These are phyloP conservation scores for Eubasilissa splendida DNA, from an alignment of 2,888 invertebrate species.

Conservation along the genomic window DNA sequence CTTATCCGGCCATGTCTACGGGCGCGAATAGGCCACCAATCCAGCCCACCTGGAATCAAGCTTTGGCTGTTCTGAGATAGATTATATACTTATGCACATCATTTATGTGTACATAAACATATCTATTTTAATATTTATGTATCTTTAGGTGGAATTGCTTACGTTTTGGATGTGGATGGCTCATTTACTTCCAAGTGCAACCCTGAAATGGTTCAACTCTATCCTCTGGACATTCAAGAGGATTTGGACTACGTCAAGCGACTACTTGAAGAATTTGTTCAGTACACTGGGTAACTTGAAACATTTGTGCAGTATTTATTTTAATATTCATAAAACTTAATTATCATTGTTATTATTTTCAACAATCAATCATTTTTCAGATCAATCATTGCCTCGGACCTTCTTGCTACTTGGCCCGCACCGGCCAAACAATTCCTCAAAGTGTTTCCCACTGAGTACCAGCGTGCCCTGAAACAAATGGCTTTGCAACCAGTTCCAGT, in stretches of 20 bases:
- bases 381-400: constrained; percentile 85
- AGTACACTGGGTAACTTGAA: constrained; percentile 81
- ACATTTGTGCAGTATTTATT: background rate
- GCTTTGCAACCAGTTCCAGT: constrained; percentile 68
- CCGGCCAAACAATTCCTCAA: constrained; percentile 89
- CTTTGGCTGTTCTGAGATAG: too few species aligned
- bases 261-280: constrained; percentile 87
- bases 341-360: background rate
- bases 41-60: too few species aligned
- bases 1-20: too few species aligned
- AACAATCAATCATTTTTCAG: constrained; percentile 60
- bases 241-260: constrained; percentile 85
- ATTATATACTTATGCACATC: too few species aligned
- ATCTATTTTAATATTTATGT: constrained; percentile 6
- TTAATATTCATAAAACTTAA: background rate
- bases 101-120: too few species aligned
- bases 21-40: too few species aligned
- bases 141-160: constrained; percentile 86
- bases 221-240: constrained; percentile 83
- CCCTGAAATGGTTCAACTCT: constrained; percentile 93
- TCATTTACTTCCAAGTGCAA: constrained; percentile 92
- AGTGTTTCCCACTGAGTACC: constrained; percentile 98
- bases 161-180: constrained; percentile 91
- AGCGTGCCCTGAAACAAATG: constrained; percentile 86
- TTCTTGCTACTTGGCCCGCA: constrained; percentile 86